phyloP scores from a whole-genome alignment of 2,113 vertebrate genomes.

The Pongo pygmaeus region DNA sequence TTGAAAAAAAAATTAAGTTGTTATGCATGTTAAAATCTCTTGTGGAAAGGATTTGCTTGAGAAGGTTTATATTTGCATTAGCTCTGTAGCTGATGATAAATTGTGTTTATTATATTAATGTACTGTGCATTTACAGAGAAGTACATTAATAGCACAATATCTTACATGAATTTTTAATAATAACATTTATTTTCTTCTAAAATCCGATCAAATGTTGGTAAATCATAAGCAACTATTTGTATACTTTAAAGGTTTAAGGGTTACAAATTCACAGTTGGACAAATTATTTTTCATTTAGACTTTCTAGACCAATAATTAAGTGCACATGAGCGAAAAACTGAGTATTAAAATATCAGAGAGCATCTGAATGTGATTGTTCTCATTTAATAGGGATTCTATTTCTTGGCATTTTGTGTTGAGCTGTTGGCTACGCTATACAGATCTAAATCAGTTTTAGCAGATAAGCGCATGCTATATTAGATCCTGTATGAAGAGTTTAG shows the following conservation, averaged over 20 bases:
- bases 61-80: conserved; percentile 44
- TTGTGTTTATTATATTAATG: conserved; percentile 45
- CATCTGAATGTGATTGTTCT: background rate
- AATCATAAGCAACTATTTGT: background rate
- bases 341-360: background rate
- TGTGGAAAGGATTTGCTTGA: background rate
- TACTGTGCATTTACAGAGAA: conserved; percentile 39
- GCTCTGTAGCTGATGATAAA: conserved; percentile 40
- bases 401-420: background rate
- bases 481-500: background rate
- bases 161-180: conserved; percentile 4
- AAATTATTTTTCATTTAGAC: background rate
- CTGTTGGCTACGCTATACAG: background rate
- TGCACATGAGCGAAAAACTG: background rate
- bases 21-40: background rate
- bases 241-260: background rate
- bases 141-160: background rate
- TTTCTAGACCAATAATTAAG: background rate
- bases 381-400: background rate
- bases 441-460: background rate
- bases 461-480: background rate
- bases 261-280: background rate
- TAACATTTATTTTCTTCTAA: background rate
- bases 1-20: background rate
- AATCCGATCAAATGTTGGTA: background rate